These are phyloP conservation scores for Acanthosepion lycidas DNA, from an alignment of 2,888 invertebrate species.

Conservation along the genomic window DNA sequence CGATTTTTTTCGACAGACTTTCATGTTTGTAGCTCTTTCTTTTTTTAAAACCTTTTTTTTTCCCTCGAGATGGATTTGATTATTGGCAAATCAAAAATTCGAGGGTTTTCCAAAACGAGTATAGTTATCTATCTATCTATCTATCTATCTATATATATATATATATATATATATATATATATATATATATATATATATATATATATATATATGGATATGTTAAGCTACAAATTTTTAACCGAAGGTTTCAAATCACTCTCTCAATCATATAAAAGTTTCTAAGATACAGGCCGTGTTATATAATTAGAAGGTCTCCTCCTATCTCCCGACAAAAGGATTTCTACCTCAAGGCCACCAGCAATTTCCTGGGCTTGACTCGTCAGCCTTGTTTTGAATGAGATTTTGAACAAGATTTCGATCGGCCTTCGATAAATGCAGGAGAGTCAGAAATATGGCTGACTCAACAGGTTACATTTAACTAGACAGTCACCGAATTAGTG, in stretches of 20 bases:
- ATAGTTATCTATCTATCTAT: too few relatives aligned
- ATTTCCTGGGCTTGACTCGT: neutral
- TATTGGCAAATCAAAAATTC: too few relatives aligned
- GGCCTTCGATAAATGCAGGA: too few relatives aligned
- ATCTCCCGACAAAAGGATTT: neutral
- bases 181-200: too few relatives aligned
- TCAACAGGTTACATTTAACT: neutral
- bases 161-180: too few relatives aligned
- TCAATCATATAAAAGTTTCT: neutral
- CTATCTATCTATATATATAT: too few relatives aligned
- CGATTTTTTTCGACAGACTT: too few relatives aligned
- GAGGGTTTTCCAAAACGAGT: too few relatives aligned
- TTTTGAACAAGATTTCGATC: neutral
- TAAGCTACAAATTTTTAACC: neutral
- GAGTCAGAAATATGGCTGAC: neutral
- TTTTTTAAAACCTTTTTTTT: too few relatives aligned
- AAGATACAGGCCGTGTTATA: neutral
- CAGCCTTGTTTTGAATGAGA: neutral
- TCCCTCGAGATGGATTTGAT: too few relatives aligned
- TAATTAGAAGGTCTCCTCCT: neutral
- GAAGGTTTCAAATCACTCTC: neutral
- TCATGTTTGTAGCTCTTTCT: too few relatives aligned
- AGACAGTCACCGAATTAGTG: neutral
- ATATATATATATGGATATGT: neutral
- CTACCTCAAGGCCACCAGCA: neutral